Evolutionary conservation across 2,113 vertebrate genomes (phyloP).

Genomic region (Coryphaenoides rupestris): DNA sequence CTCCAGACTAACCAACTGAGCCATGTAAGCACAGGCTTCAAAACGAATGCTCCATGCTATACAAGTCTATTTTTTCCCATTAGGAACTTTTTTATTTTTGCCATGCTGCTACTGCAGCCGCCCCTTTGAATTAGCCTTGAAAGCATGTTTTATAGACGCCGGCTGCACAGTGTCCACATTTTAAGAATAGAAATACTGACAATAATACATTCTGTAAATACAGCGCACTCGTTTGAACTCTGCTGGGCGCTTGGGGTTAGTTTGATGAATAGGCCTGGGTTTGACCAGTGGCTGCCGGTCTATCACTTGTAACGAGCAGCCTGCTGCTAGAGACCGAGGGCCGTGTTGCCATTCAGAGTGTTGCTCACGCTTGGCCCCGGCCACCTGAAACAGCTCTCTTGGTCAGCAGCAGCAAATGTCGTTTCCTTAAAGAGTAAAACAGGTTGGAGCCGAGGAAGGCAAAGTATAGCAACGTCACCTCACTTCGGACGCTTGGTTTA

Average conservation of each 20-base stretch:
- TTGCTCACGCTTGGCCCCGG: constrained; percentile 35
- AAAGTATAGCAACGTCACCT: constrained; percentile 42
- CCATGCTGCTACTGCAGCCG: constrained; percentile 1
- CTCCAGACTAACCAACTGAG: constrained; percentile 32
- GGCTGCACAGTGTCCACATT: constrained; percentile 19
- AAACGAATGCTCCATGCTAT: constrained; percentile 46
- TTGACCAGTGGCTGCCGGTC: no score
- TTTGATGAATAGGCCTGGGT: no score
- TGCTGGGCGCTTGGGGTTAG: no score
- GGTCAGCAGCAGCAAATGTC: constrained; percentile 32
- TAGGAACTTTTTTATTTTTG: constrained; percentile 16
- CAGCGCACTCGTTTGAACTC: no score
- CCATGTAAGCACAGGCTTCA: constrained; percentile 56
- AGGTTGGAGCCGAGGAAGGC: no score
- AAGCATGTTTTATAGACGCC: constrained; percentile 42
- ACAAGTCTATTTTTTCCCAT: constrained; percentile 3
- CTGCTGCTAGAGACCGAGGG: no score
- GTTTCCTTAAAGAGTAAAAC: no score
- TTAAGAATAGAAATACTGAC: neutral
- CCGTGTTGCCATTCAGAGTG: constrained; percentile 43
- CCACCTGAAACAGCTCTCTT: constrained; percentile 50
- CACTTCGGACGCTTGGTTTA: constrained; percentile 20
- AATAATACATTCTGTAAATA: no score
- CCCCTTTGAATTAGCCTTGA: constrained; percentile 41
- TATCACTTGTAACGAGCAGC: no score